These are phyloP conservation scores for Uropsilus gracilis DNA, from an alignment of 2,113 vertebrate genomes.

Conservation along the genomic window DNA sequence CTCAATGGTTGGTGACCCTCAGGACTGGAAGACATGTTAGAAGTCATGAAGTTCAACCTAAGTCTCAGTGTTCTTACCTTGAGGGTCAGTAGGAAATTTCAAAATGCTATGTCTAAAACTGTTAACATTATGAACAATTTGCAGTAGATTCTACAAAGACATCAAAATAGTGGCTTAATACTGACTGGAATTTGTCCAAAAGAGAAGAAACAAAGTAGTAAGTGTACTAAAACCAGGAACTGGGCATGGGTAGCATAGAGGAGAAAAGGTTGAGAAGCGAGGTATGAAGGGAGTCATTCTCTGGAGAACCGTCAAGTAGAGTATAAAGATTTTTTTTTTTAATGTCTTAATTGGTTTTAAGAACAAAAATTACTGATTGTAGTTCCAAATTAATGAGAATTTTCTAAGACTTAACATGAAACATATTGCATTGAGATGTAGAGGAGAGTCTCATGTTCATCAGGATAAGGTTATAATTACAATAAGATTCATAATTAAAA, in stretches of 20 bases:
- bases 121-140: not conserved
- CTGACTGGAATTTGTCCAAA: not conserved
- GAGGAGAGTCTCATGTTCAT: not conserved
- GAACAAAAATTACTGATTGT: slow-evolving; percentile 20
- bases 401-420: not conserved
- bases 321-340: not conserved
- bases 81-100: not conserved
- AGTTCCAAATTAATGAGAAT: not conserved
- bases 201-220: not conserved
- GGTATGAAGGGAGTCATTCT: accelerated
- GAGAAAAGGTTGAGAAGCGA: not conserved
- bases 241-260: not conserved
- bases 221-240: not conserved
- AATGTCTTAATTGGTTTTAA: not conserved
- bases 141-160: not conserved
- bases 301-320: not conserved
- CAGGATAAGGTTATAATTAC: not conserved
- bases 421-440: not conserved
- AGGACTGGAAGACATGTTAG: not conserved
- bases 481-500: not conserved
- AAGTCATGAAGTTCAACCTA: not conserved
- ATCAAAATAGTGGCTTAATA: not conserved
- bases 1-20: not conserved
- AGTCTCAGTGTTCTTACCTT: not conserved
- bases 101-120: not conserved